Percentiles rank a stretch among this genome's conserved stretches.
Conservation (phyloP, 2,797 vertebrate genomes). For the Setipinna tenuifilis region DNA sequence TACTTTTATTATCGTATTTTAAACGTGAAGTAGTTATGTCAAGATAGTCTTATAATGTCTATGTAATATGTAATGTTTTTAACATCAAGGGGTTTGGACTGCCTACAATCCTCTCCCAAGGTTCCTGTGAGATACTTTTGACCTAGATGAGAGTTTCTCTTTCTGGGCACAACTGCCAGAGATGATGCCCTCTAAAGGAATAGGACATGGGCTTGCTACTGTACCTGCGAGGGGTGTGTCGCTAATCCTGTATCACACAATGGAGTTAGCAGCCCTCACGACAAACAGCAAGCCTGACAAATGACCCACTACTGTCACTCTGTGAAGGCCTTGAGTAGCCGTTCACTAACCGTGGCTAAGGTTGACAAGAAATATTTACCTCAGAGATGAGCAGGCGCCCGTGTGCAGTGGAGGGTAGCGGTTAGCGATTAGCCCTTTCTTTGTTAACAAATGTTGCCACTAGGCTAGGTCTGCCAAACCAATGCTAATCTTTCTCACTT, state of each 20-base stretch:
- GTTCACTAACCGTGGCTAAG: slow-evolving; percentile 54
- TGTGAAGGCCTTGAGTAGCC: slow-evolving; percentile 48
- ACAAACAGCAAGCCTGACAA: slow-evolving; percentile 65
- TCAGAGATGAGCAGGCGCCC: too few species aligned
- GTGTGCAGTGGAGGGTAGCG: not conserved
- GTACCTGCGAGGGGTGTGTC: not conserved
- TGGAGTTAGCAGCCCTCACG: slow-evolving; percentile 47
- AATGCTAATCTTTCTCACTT: too few species aligned
- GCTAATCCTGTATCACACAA: slow-evolving; percentile 26
- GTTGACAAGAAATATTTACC: slow-evolving; percentile 61
- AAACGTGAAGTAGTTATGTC: too few species aligned
- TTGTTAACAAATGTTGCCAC: not conserved
- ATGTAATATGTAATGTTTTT: too few species aligned
- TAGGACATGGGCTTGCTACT: too few species aligned
- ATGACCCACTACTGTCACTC: slow-evolving; percentile 72
- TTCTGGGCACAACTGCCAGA: not conserved
- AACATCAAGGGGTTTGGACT: too few species aligned
- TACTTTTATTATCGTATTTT: too few species aligned
- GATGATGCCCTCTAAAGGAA: not conserved
- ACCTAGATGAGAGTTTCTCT: not conserved
- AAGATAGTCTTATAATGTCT: too few species aligned
- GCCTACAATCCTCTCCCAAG: too few species aligned
- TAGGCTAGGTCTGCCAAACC: not conserved
- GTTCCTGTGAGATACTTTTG: not conserved
- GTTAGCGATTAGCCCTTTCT: not conserved